Evolutionary conservation across 2,113 vertebrate genomes (phyloP).

Genomic region (Platysteira castanea): DNA sequence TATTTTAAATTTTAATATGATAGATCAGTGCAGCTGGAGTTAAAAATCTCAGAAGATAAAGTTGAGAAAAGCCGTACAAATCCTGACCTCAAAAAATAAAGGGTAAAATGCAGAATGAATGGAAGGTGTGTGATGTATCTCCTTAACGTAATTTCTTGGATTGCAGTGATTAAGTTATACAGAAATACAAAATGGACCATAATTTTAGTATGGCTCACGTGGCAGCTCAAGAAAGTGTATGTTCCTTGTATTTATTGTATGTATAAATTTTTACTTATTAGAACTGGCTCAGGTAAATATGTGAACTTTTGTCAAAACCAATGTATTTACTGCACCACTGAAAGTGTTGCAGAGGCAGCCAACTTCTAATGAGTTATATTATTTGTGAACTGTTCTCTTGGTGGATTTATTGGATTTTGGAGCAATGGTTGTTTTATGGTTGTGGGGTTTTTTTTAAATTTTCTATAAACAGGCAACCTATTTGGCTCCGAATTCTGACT

Average conservation of each 20-base stretch:
- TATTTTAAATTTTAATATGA: not conserved
- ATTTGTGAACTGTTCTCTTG: not conserved
- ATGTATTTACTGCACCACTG: not conserved
- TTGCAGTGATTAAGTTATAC: not conserved
- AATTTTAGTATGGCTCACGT: not conserved
- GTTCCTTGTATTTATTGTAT: not conserved
- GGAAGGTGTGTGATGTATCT: rapidly evolving
- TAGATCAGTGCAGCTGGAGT: not conserved
- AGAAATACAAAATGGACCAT: not conserved
- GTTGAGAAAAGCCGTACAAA: not conserved
- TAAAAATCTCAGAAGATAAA: not conserved
- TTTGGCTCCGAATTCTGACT: not conserved
- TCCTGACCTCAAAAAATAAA: not conserved
- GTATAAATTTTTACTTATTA: not conserved
- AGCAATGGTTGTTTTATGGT: not conserved
- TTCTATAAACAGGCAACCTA: not conserved
- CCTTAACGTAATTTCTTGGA: not conserved
- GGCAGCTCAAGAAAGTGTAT: not conserved
- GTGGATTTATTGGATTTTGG: not conserved
- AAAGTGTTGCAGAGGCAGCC: not conserved
- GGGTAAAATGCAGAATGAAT: not conserved
- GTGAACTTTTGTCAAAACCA: not conserved
- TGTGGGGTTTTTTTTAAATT: not conserved
- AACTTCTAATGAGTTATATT: not conserved
- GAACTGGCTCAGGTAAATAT: not conserved